Evolutionary conservation across 2,888 invertebrate species (phyloP).

Genomic region (Laspeyria flexula): DNA sequence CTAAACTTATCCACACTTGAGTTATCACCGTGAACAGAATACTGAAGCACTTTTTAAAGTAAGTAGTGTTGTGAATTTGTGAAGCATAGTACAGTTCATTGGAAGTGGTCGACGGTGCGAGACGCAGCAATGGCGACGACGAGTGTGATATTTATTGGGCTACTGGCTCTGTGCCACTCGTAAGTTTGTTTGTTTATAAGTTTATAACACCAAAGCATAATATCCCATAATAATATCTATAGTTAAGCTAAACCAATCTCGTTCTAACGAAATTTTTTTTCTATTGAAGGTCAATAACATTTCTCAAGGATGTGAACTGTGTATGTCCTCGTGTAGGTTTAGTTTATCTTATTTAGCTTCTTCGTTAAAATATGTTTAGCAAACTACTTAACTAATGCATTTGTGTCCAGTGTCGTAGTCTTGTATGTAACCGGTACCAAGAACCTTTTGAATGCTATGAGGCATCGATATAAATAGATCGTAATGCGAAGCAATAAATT

Average conservation of each 20-base stretch:
- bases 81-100: slow-evolving; percentile 51
- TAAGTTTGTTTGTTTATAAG: slow-evolving; percentile 62
- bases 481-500: no score
- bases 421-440: no score
- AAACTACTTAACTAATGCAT: no score
- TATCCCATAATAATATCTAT: slow-evolving; percentile 42
- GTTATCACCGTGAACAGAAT: slow-evolving; percentile 41
- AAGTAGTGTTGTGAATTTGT: slow-evolving; percentile 38
- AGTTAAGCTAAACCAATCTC: no score
- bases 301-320: not conserved
- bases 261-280: no score
- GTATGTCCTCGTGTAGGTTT: no score
- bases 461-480: no score
- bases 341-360: no score
- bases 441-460: no score
- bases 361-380: no score
- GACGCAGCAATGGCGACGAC: slow-evolving; percentile 71
- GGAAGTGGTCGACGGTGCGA: slow-evolving; percentile 50
- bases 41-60: slow-evolving; percentile 43
- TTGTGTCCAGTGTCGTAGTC: no score
- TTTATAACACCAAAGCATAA: slow-evolving; percentile 18
- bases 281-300: slow-evolving; percentile 17
- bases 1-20: slow-evolving; percentile 23
- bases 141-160: slow-evolving; percentile 57
- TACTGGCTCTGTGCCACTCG: slow-evolving; percentile 70